Base-by-base conservation (phyloP, 1,140 invertebrate species). In the Thaumatotibia leucotreta region DNA sequence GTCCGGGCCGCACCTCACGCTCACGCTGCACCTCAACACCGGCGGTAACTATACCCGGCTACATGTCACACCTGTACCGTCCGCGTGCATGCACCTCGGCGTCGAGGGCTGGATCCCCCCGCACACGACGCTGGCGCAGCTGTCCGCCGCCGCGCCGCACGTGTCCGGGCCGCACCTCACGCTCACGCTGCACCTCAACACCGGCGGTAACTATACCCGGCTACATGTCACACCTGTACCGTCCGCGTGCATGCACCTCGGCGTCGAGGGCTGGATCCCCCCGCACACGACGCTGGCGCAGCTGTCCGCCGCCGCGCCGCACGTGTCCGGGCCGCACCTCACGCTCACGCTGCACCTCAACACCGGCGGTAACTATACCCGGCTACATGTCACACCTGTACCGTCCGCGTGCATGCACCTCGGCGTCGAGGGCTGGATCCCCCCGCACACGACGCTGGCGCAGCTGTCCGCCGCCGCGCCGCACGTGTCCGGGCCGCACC, bases 351-450 rank as follows among this genome's bases (percentile, higher is more conserved):
- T 91, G 50, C 86, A 89, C 58, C 70, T 87, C 22, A 82, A 83
- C 58, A 82, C 79, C 32, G 79, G 73, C 54, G 83, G 80, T 54
- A n/a, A n/a, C n/a, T n/a, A n/a, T n/a, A n/a, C n/a, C n/a, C n/a
- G n/a, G n/a, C n/a, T n/a, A n/a, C n/a, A n/a, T n/a, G n/a, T n/a
- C n/a, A n/a, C n/a, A n/a, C n/a, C n/a, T n/a, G n/a, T n/a, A 72
- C 71, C 22, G 79, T 90, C 29, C 84, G 85, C n/a, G 84, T 91
- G 62, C 83, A 82, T n/a, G 75, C 86, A 85, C 29, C 67, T 76
- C 4, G 89, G 89, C 2, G 65, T 92, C 33, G 88, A 90, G 52
- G 89, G 86, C 9, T 86, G 81, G 70, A 83, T 92, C 33, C 83
- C 86, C 22, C 65, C 77, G 4, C 77, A 70, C 63, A 82, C 79